Evolutionary conservation across 2,797 vertebrate genomes (phyloP), one percentile per base, ranked within the genome.

Genomic region (Vultur gryphus): DNA sequence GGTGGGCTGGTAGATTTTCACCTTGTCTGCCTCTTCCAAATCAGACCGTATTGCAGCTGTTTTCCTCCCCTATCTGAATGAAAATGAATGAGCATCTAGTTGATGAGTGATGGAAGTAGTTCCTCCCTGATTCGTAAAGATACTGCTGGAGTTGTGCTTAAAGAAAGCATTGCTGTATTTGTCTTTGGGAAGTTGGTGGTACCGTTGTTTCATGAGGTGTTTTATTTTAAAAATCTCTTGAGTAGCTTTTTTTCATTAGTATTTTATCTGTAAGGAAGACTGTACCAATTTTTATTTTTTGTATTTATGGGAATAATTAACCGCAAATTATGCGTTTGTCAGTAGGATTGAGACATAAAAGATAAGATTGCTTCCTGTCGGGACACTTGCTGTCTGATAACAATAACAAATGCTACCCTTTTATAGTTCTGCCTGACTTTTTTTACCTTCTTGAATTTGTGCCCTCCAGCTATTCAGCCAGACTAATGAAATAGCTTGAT

Each of bases 251-350:
- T 81, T 79, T 67, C 15, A 31, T 70, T 52, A 43, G 21, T 3
- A 19, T 69, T 84, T 94, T 79, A 26, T 69, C 39, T 70, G 13
- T 79, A 71, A 76, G 33, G 44, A 84, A 52, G 13, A 64, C 16
- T 70, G 3, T 43, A 77, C 24, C 29, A 19, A 3, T 46, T 58
- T 70, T 59, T 46, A 4, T 28, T 61, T 91, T 67, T 39, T 51
- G 0, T 69, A 25, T 66, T 79, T 44, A 21, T 21, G 21, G 29
- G 17, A 77, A 57, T 49, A 77, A 75, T 89, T 90, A 87, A 92
- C 31, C 0, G 0, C 61, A 76, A 87, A 43, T 75, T 54, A 61
- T 2, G 6, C 0, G 0, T 69, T 91, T 84, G 17, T 84, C 39
- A 44, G 13, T 84, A 70, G n/a, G n/a, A 77, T 4, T 72, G 37